These are phyloP conservation scores for Tetragnatha montana DNA, from an alignment of 2,888 invertebrate species.

Conservation along the genomic window DNA sequence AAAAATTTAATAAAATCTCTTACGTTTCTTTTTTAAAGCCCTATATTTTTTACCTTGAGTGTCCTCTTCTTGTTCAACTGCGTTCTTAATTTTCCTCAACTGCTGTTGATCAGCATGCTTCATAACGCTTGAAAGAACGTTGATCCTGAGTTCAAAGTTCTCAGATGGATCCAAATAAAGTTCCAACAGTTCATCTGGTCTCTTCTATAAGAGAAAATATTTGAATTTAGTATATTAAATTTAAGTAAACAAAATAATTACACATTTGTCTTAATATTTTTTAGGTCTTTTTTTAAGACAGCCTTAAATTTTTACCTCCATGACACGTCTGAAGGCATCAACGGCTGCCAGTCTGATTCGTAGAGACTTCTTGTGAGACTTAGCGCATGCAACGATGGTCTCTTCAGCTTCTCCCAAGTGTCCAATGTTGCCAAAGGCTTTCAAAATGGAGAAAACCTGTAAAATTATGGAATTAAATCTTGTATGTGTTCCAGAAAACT, in stretches of 20 bases:
- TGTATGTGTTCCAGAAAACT: too few relatives aligned
- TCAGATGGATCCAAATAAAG: constrained; percentile 56
- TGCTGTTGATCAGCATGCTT: constrained; percentile 88
- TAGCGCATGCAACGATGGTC: constrained; percentile 38
- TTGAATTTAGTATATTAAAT: background rate
- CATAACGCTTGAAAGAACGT: constrained; percentile 71
- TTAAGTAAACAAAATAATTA: background rate
- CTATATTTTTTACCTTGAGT: constrained; percentile 84
- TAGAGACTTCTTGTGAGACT: constrained; percentile 11
- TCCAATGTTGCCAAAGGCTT: constrained; percentile 71
- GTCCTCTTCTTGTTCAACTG: constrained; percentile 84
- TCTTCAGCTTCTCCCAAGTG: constrained; percentile 34
- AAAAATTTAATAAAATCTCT: constrained; percentile 8
- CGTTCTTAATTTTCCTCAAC: constrained; percentile 83
- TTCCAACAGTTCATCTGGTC: constrained; percentile 44
- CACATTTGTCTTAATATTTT: background rate
- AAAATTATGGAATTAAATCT: background rate
- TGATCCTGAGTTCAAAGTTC: constrained; percentile 72
- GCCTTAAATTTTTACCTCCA: constrained; percentile 10
- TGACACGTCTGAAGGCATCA: constrained; percentile 76
- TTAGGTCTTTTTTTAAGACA: background rate
- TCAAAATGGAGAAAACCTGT: constrained; percentile 14
- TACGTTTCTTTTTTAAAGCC: constrained; percentile 12
- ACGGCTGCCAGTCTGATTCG: constrained; percentile 67
- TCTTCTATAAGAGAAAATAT: constrained; percentile 26